Evolutionary conservation across 2,113 vertebrate species (phyloP).

Genomic region (Phrynosoma blainvillii): DNA sequence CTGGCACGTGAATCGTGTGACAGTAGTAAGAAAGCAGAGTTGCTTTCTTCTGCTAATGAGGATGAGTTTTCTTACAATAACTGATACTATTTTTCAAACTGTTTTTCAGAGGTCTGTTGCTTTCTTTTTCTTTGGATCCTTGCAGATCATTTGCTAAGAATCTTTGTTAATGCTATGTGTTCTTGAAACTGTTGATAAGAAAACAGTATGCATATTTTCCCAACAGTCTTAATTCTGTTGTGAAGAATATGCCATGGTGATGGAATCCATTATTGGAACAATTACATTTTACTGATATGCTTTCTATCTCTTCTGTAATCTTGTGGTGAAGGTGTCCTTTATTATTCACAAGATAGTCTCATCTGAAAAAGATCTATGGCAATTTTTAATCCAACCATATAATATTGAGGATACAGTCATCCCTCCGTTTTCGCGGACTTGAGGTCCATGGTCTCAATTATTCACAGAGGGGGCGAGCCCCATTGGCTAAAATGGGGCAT

Average conservation of each 20-base stretch:
- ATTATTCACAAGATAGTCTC: not conserved
- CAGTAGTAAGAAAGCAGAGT: constrained; percentile 11
- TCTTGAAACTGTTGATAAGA: constrained; percentile 22
- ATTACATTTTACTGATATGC: constrained; percentile 9
- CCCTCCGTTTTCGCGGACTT: too few relatives aligned
- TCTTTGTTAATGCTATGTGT: not conserved
- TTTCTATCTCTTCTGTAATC: not conserved
- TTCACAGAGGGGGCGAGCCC: too few relatives aligned
- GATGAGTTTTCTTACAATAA: not conserved
- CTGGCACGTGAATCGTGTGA: not conserved
- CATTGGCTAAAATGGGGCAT: too few relatives aligned
- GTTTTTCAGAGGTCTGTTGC: constrained; percentile 10
- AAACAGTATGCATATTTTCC: constrained; percentile 34
- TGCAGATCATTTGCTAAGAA: not conserved
- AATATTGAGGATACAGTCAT: not conserved
- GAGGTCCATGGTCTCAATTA: too few relatives aligned
- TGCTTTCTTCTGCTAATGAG: not conserved
- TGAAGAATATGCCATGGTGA: not conserved
- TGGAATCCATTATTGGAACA: constrained; percentile 7
- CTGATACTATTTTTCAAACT: constrained; percentile 14
- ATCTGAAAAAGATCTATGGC: constrained; percentile 13
- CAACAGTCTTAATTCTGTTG: constrained; percentile 12
- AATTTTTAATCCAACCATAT: not conserved
- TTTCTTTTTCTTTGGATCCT: constrained; percentile 18
- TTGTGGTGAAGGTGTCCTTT: not conserved